Base-by-base conservation (phyloP, 2,888 invertebrate genomes). In the Pyralis farinalis region DNA sequence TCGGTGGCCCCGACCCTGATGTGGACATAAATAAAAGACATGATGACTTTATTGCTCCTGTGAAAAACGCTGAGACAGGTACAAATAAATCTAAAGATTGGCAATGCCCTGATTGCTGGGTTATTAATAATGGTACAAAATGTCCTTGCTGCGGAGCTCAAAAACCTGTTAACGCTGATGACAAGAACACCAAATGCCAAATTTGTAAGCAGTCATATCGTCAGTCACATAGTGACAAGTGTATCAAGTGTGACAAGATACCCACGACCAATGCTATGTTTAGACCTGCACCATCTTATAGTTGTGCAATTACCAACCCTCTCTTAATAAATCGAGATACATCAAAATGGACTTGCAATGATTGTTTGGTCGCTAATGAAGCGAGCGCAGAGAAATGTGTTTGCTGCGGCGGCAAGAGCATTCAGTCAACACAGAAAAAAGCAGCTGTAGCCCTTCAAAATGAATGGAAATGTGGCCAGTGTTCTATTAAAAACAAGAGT, bases 301-400 rank as follows among this genome's bases (percentile, higher is more conserved):
- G 16, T 4, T 16, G 2, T 16, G 16, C 16, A 16, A 16, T 16
- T 16, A 16, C 16, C 16, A 16, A 16, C 16, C 16, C 16, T 16
- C 16, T 16, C 4, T 16, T 4, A 16, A 16, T 3, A 4, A 16
- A 16, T 16, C 2, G 2, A 16, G 16, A 16, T 4, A 16, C 2
- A 16, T 16, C 16, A 16, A 16, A 16, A 16, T 16, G 16, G 16
- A 16, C 16, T 3, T 16, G 16, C 16, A 16, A 16, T 2, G 73
- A 70, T 37, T 77, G 76, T 42, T 73, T 63, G 70, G 66, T 72
- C 10, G 40, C 42, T n/a, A 79, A 80, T 44, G 64, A 72, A 41
- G 25, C 49, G 1, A 54, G 57, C 22, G 49, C 55, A n/a, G 71
- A 74, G 12, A 64, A 65, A 31, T 79, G 79, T 50, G 59, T 60